phyloP scores from a whole-genome alignment of 2,888 invertebrate species.

The Lysandra coridon region DNA sequence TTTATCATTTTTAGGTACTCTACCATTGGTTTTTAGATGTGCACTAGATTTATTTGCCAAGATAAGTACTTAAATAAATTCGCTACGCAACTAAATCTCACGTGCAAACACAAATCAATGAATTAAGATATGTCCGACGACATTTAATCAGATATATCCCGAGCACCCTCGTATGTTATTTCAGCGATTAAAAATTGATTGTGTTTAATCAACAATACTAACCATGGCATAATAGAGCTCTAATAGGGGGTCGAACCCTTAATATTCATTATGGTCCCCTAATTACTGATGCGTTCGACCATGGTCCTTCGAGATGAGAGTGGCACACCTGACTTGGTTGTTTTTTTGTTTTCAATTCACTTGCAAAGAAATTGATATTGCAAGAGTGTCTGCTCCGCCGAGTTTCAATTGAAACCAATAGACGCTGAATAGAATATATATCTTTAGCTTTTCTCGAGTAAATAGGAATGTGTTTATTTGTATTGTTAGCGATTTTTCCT shows the following conservation, averaged over 20 bases:
- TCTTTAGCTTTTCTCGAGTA: conserved; percentile 26
- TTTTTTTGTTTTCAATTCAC: conserved; percentile 62
- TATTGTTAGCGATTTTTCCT: not conserved
- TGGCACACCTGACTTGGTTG: conserved; percentile 68
- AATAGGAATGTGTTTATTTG: conserved; percentile 28
- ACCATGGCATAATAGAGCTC: conserved; percentile 49
- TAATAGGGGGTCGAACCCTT: conserved; percentile 64
- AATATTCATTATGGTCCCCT: conserved; percentile 76
- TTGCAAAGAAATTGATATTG: conserved; percentile 70
- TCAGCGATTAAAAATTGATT: conserved; percentile 61
- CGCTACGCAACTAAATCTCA: conserved; percentile 18
- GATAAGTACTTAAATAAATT: not conserved
- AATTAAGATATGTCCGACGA: conserved; percentile 27
- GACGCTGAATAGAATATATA: conserved; percentile 45
- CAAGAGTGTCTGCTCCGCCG: conserved; percentile 53
- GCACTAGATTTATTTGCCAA: not conserved
- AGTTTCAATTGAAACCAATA: conserved; percentile 61
- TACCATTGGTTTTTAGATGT: too few relatives aligned
- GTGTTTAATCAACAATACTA: conserved; percentile 62
- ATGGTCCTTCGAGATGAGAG: conserved; percentile 57
- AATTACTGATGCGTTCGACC: conserved; percentile 68
- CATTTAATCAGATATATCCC: conserved; percentile 25
- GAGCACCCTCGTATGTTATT: conserved; percentile 43
- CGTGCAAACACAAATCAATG: not conserved
- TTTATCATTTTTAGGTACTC: too few relatives aligned